Percentiles rank a stretch among this genome's conserved stretches.
Conservation (phyloP, 1,140 invertebrate genomes). For the Rhyacophila brunnea region DNA sequence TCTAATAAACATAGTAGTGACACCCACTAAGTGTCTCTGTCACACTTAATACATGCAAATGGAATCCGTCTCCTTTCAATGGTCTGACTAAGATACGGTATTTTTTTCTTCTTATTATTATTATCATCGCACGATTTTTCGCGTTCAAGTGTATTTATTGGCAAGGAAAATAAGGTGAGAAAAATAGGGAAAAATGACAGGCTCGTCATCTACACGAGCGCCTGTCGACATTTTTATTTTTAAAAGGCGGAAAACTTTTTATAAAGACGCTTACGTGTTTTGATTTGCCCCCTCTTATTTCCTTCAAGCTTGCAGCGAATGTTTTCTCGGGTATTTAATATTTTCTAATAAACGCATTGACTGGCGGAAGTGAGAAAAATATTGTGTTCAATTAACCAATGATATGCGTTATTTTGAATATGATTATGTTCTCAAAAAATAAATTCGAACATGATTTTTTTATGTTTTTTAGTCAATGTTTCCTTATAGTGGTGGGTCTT, state of each 20-base stretch:
- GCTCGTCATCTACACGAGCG: conserved; percentile 24
- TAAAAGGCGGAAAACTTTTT: conserved; percentile 2
- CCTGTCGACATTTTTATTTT: conserved; percentile 17
- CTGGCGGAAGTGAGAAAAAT: conserved; percentile 7
- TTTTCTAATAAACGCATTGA: conserved; percentile 29
- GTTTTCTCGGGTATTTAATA: conserved; percentile 22
- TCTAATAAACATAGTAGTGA: too few relatives aligned
- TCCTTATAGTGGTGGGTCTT: too few relatives aligned
- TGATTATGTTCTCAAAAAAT: too few relatives aligned
- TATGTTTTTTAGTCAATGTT: too few relatives aligned
- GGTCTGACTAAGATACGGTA: too few relatives aligned
- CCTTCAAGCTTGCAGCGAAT: conserved; percentile 6
- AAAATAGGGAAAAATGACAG: conserved; percentile 23
- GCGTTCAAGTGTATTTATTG: conserved; percentile 27
- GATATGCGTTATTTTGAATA: too few relatives aligned
- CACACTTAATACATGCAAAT: too few relatives aligned
- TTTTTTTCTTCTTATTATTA: too few relatives aligned
- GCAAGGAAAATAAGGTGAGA: conserved; percentile 17
- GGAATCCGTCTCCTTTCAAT: too few relatives aligned
- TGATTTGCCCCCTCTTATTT: conserved; percentile 13
- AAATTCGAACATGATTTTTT: too few relatives aligned
- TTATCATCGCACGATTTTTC: conserved; percentile 4
- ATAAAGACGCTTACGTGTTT: conserved; percentile 22
- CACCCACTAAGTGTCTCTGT: too few relatives aligned
- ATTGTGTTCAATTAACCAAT: conserved; percentile 10